Base-by-base conservation (phyloP, 2,113 vertebrate genomes). In the Hippocampus abdominalis region DNA sequence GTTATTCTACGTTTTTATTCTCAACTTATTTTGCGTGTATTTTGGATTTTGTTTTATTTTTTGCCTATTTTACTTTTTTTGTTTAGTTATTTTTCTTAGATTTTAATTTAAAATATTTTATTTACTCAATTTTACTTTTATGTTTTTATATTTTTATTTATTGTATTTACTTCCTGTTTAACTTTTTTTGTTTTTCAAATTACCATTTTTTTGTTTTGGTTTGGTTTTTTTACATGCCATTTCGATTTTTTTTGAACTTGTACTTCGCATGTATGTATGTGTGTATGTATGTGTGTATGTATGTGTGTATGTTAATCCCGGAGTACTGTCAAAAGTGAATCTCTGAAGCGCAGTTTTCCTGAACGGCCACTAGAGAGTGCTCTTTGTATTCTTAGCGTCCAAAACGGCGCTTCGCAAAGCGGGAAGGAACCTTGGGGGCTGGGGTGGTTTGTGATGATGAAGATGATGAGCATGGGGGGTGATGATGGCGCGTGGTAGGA, bases 351-450 rank as follows among this genome's bases (percentile, higher is more conserved):
- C 73, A 83, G 67, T 83, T 77, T 82, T 23, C 0, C 1, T 1
- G 23, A 36, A 23, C 49, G 59, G 70, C 76, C 82, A 56, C 86
- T 66, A 56, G 56, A 39, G 84, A 78, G 84, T 71, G 66, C 68
- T 61, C 63, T 23, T 51, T 51, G 39, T 68, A 40, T 72, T 73
- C 13, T 44, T 51, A 42, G 74, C 68, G 65, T 67, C 57, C 69
- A 71, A 69, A 74, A 69, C 69, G 42, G 57, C 76, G 80, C 71
- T 82, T 83, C 74, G 8, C 72, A 76, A 63, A 27, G 21, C 42
- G 61, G 81, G 69, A 71, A 74, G 29, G 68, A 44, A 49, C 62
- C 64, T 12, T 21, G 68, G 72, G 48, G 70, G 74, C 2, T 72
- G 54, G 9, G 68, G 66, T 11, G 59, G 69, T 16, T 54, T 25